Conservation (phyloP, 2,888 invertebrate species). For the Dorcus parallelipipedus region DNA sequence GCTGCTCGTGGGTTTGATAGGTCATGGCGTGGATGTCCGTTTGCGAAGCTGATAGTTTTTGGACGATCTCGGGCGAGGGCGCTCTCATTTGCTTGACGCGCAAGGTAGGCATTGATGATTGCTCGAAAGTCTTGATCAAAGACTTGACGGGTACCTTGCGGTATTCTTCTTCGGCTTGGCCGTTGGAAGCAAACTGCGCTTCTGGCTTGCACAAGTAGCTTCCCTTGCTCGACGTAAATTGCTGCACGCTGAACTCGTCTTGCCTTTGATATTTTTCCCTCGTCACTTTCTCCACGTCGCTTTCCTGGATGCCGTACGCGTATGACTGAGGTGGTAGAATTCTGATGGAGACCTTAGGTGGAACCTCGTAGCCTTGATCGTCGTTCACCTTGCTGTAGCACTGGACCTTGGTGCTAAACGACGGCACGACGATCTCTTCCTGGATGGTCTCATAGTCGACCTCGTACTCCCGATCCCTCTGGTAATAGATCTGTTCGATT, state of each 20-base stretch:
- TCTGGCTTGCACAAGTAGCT: conserved; percentile 1
- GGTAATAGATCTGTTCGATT: conserved; percentile 43
- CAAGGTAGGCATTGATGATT: conserved; percentile 56
- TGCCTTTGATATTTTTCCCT: conserved; percentile 9
- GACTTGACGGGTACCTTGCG: conserved; percentile 48
- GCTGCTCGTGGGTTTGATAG: conserved; percentile 13
- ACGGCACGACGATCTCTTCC: conserved; percentile 35
- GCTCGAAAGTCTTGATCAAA: conserved; percentile 61
- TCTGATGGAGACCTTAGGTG: conserved; percentile 14
- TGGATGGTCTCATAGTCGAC: conserved; percentile 42
- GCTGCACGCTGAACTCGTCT: conserved; percentile 6
- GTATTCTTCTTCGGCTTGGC: conserved; percentile 37
- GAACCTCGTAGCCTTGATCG: conserved; percentile 4
- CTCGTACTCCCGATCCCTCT: conserved; percentile 41
- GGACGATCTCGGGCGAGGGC: conserved; percentile 39
- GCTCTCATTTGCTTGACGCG: conserved; percentile 53
- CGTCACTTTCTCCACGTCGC: not conserved
- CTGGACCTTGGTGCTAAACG: conserved; percentile 11
- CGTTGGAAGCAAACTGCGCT: not conserved
- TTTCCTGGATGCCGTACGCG: conserved; percentile 6
- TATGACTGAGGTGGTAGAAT: conserved; percentile 14
- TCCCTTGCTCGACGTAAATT: conserved; percentile 5
- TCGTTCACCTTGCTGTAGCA: conserved; percentile 16
- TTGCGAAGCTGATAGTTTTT: conserved; percentile 25
- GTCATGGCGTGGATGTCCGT: not conserved